phyloP scores from a whole-genome alignment of 2,113 vertebrate species.

The human region GRCh38 chr1:191821501-191822000 shows the following conservation, averaged over 20 bases:
- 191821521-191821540: neutral
- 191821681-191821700: neutral
- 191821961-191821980: neutral
- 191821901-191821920: neutral
- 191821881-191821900: neutral
- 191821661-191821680: neutral
- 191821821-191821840: neutral
- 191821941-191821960: neutral
- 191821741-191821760: neutral
- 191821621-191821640: neutral
- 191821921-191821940: neutral
- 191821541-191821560: neutral
- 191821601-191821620: neutral
- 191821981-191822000: neutral
- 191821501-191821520: neutral
- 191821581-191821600: neutral
- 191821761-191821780: neutral
- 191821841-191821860: neutral
- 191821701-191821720: neutral
- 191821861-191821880: neutral
- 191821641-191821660: neutral
- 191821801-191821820: neutral
- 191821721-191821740: neutral
- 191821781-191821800: conserved; percentile 4
- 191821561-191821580: neutral